Evolutionary conservation across 2,113 vertebrate species (phyloP), one percentile per base, ranked within the genome.

Genomic region (Baryphthengus martii): DNA sequence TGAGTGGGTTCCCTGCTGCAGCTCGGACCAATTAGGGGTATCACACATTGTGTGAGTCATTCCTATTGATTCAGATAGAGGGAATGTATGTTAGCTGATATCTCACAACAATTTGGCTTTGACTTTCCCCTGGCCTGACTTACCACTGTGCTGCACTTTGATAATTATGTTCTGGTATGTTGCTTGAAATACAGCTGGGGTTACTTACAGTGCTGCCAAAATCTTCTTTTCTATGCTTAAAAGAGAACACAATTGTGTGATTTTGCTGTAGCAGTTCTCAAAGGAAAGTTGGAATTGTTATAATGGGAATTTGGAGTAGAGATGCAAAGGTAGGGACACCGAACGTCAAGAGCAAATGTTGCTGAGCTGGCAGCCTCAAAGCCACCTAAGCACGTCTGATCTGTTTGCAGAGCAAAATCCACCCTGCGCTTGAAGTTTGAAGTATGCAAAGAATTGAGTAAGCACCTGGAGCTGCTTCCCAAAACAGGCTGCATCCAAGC

Each of bases 391-490:
- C 29, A 2, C 3, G 1, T 81, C 53, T 65, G 78, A 55, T 73
- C 21, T 58, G 15, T 96, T 85, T 92, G 23, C 98, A 99, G 99
- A 92, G 98, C 99, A 2, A 99, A 92, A 85, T 97, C 92, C 10
- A 95, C 97, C 2, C 97, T 99, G 81, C 98, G 96, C 45, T 95
- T 99, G 90, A 98, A 96, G 88, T 99, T 99, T 53, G 98, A 99
- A 49, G 98, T 99, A 25, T 98, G 98, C 96, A 98, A 96, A 77
- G 98, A 98, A 93, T 91, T 99, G 91, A 98, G 93, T 81, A 99
- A 97, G 67, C 99, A 99, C 97, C 93, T 99, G 95, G 98, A 99
- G 95, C 97, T 99, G 61, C 95, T 99, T 29, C 99, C 99, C 3
- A 98, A 98, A 97, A 98, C 93, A 0, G 98, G 98, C 65, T 99